Conservation (phyloP, 2,113 vertebrate genomes). For the Sinocyclocheilus maitianheensis region DNA sequence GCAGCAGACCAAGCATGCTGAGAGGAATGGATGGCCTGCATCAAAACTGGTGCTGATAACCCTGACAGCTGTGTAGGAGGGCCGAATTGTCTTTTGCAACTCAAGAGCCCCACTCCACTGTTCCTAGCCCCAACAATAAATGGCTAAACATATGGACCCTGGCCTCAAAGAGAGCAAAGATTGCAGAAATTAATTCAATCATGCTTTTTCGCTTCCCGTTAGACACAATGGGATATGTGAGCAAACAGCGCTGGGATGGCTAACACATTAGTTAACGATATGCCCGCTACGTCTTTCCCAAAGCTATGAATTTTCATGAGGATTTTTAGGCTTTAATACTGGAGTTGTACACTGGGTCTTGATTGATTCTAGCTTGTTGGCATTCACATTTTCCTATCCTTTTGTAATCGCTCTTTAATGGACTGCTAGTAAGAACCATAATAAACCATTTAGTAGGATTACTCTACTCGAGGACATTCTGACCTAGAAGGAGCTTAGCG, state of each 20-base stretch:
- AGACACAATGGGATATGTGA: background rate
- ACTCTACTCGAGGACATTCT: constrained; percentile 7
- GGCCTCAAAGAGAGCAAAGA: constrained; percentile 13
- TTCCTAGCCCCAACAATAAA: background rate
- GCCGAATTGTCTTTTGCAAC: background rate
- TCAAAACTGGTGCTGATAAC: background rate
- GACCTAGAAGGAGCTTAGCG: constrained; percentile 24
- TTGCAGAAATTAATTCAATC: constrained; percentile 14
- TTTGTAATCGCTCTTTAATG: constrained; percentile 48
- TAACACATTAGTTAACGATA: background rate
- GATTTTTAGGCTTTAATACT: constrained; percentile 44
- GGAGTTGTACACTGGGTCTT: constrained; percentile 3
- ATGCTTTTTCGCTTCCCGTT: background rate
- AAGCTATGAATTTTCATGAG: constrained; percentile 53
- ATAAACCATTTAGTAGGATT: constrained; percentile 57
- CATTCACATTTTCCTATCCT: constrained; percentile 43
- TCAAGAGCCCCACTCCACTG: background rate
- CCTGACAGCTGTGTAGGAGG: constrained; percentile 20
- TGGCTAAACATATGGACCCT: constrained; percentile 17
- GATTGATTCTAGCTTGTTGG: constrained; percentile 48
- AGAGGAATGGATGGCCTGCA: constrained; percentile 24
- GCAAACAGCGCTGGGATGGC: background rate
- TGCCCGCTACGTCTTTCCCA: background rate
- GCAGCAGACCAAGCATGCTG: constrained; percentile 13
- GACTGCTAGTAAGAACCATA: constrained; percentile 45